Percentiles rank a stretch among this genome's conserved stretches.
Evolutionary conservation across 2,888 invertebrate species (phyloP).

Genomic region (Catotricha subobsoleta): DNA sequence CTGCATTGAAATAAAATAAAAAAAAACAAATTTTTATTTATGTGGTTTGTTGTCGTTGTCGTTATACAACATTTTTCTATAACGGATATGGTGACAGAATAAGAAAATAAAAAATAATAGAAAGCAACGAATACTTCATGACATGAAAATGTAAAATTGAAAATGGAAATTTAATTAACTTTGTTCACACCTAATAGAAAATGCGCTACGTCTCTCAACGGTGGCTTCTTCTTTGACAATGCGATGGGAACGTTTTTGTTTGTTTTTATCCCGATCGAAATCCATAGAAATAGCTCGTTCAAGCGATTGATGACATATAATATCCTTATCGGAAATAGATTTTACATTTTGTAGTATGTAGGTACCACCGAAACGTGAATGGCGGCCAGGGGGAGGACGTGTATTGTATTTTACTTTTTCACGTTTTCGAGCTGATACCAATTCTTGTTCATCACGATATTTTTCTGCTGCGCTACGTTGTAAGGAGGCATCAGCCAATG

Average conservation of each 20-base stretch:
- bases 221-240: slow-evolving; percentile 43
- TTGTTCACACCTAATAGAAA: slow-evolving; percentile 47
- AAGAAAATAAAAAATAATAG: slow-evolving; percentile 5
- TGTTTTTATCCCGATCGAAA: slow-evolving; percentile 58
- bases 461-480: slow-evolving; percentile 66
- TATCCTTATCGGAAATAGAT: slow-evolving; percentile 74
- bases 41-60: too few species aligned
- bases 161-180: not conserved
- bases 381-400: slow-evolving; percentile 34
- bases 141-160: not conserved
- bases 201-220: slow-evolving; percentile 62
- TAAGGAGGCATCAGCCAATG: slow-evolving; percentile 55
- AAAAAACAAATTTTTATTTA: slow-evolving; percentile 7
- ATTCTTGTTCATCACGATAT: slow-evolving; percentile 64
- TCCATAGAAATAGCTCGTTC: slow-evolving; percentile 57
- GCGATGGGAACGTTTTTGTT: slow-evolving; percentile 58
- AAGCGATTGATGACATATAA: slow-evolving; percentile 76
- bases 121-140: not conserved
- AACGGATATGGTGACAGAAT: not conserved
- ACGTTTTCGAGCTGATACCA: slow-evolving; percentile 50
- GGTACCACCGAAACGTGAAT: slow-evolving; percentile 87
- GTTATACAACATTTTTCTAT: too few species aligned
- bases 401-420: slow-evolving; percentile 36
- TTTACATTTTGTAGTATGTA: slow-evolving; percentile 85
- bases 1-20: slow-evolving; percentile 39